Evolutionary conservation across 2,797 vertebrate genomes (phyloP), one percentile per base, ranked within the genome.

Genomic region (Antennarius maculatus): DNA sequence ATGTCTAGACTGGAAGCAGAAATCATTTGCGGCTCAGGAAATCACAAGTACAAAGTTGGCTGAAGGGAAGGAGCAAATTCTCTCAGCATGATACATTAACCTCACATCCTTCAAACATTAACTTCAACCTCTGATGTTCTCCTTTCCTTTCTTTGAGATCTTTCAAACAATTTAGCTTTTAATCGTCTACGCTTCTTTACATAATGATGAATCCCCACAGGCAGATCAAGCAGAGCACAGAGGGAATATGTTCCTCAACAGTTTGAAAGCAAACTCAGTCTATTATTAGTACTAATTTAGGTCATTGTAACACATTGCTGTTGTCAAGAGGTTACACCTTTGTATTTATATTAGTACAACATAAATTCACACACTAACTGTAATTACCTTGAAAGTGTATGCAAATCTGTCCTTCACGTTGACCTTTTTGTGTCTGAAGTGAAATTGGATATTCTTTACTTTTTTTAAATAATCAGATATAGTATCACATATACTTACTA

Each of bases 31-130:
- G 75, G 51, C 60, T 57, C 31, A 64, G 37, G 45, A 82, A 54
- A 71, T 61, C 41, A 71, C 39, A 51, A 75, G 54, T 64, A 49
- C 61, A 46, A 63, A 66, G 50, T 66, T 23, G 7, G 56, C 65
- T 66, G 52, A 82, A 54, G 41, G 66, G 60, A 80, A 59, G 58
- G 61, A 80, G 72, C 66, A 73, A 60, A 79, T 77, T 79, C 69
- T 73, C 77, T 47, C 74, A 77, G 80, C 69, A 55, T 74, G 74
- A 62, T 52, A 73, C 63, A 85, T 85, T 89, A 85, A 81, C 84
- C 76, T 78, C 56, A 41, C 56, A 76, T 82, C 54, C 57, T 77
- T 80, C 62, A 74, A 76, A 71, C 67, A 71, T 83, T 71, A 77
- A 73, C 61, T 61, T 63, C 59, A 55, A 66, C 52, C 60, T 71